Percentiles rank a stretch among this genome's conserved stretches.
These are phyloP conservation scores for Rhabdomys pumilio DNA, from an alignment of 2,797 vertebrate species.

Conservation along the genomic window DNA sequence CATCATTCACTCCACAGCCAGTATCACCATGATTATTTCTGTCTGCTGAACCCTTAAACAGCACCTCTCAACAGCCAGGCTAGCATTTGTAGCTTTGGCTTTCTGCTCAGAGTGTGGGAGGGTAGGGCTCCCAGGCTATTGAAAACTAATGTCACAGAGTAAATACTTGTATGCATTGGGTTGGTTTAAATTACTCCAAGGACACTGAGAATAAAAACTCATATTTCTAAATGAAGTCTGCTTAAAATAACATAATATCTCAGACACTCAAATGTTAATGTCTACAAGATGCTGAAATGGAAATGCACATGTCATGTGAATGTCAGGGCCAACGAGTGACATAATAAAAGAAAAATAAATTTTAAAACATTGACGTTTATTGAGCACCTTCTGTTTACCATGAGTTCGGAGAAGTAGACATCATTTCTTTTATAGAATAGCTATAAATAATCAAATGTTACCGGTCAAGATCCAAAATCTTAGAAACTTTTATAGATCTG, in stretches of 20 bases:
- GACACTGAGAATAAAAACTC: conserved; percentile 59
- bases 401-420: background rate
- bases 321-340: background rate
- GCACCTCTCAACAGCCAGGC: conserved; percentile 45
- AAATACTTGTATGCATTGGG: conserved; percentile 61
- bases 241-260: conserved; percentile 16
- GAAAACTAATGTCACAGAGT: conserved; percentile 65
- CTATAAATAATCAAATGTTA: conserved; percentile 21
- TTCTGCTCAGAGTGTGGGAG: conserved; percentile 60
- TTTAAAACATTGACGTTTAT: conserved; percentile 29
- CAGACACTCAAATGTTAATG: conserved; percentile 33
- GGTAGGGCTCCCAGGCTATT: conserved; percentile 45
- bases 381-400: conserved; percentile 29
- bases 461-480: background rate
- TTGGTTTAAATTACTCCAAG: conserved; percentile 72
- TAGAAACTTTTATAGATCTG: background rate
- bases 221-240: conserved; percentile 62
- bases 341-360: conserved; percentile 50
- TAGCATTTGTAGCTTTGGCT: conserved; percentile 8
- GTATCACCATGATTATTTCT: conserved; percentile 72
- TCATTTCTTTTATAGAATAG: conserved; percentile 39
- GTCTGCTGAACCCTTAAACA: conserved; percentile 68
- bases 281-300: conserved; percentile 40
- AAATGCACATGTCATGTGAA: conserved; percentile 11
- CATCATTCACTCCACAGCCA: conserved; percentile 32